phyloP scores from a whole-genome alignment of 2,888 invertebrate genomes.

The Lasiommata megera region DNA sequence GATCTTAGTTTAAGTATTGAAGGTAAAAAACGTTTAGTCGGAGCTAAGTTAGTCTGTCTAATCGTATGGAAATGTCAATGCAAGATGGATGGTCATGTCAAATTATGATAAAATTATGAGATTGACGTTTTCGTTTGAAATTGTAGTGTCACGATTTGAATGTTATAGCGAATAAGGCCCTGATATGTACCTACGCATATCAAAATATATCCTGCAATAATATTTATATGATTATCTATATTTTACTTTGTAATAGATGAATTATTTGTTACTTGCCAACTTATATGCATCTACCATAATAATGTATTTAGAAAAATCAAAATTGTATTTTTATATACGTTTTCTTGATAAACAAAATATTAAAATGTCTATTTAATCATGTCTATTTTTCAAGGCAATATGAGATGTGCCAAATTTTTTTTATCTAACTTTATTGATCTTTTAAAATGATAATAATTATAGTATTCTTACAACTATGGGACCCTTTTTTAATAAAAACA shows the following conservation, averaged over 20 bases:
- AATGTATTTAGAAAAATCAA: background rate
- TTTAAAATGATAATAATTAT: background rate
- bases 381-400: background rate
- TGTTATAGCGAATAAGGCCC: background rate
- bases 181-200: background rate
- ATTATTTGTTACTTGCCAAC: too few species aligned
- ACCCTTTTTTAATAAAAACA: background rate
- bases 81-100: too few species aligned
- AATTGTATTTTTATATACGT: background rate
- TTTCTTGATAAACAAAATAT: background rate
- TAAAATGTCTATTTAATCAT: too few species aligned
- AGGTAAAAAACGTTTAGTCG: too few species aligned
- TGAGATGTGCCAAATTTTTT: background rate
- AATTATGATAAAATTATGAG: background rate
- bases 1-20: too few species aligned
- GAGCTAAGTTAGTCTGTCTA: too few species aligned
- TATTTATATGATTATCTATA: background rate
- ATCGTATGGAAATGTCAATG: too few species aligned
- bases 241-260: background rate
- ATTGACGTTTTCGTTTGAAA: background rate
- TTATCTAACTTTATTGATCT: conserved; percentile 1
- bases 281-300: background rate
- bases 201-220: conserved; percentile 1
- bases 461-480: background rate
- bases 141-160: background rate